These are phyloP conservation scores for Parotocinclus haroldoi DNA, from an alignment of 2,797 vertebrate species.

Conservation along the genomic window DNA sequence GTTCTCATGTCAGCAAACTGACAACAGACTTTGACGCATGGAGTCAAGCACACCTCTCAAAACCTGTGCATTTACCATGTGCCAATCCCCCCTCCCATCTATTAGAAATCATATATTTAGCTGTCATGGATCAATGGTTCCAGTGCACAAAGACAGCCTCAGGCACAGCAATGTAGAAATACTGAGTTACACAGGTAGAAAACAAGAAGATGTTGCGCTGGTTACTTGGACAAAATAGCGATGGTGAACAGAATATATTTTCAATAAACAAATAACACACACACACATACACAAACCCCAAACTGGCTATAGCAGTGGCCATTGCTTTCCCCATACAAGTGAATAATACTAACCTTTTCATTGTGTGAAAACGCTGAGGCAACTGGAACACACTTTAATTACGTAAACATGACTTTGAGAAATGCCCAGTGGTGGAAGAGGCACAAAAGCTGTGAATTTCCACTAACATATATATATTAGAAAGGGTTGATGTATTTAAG, in stretches of 20 bases:
- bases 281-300: conserved; percentile 9
- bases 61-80: conserved; percentile 1
- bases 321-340: conserved; percentile 8
- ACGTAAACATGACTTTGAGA: conserved; percentile 56
- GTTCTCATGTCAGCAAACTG: no score
- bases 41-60: conserved; percentile 18
- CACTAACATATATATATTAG: conserved; percentile 48
- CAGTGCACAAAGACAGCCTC: conserved; percentile 12
- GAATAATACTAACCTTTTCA: conserved; percentile 49
- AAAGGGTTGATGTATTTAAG: conserved; percentile 24
- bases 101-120: conserved; percentile 24
- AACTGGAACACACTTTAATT: conserved; percentile 47
- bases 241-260: conserved; percentile 2
- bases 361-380: conserved; percentile 47
- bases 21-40: no score
- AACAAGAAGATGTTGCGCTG: conserved; percentile 21
- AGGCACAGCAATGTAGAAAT: conserved; percentile 7
- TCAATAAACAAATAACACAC: conserved; percentile 6
- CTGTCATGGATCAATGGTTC: conserved; percentile 31
- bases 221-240: no score
- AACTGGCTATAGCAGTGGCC: background rate
- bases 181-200: conserved; percentile 19
- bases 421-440: conserved; percentile 36
- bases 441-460: conserved; percentile 43
- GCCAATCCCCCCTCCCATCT: conserved; percentile 5